Evolutionary conservation across 2,797 vertebrate species (phyloP), one percentile per base, ranked within the genome.

Genomic region (Poecilia velifera): DNA sequence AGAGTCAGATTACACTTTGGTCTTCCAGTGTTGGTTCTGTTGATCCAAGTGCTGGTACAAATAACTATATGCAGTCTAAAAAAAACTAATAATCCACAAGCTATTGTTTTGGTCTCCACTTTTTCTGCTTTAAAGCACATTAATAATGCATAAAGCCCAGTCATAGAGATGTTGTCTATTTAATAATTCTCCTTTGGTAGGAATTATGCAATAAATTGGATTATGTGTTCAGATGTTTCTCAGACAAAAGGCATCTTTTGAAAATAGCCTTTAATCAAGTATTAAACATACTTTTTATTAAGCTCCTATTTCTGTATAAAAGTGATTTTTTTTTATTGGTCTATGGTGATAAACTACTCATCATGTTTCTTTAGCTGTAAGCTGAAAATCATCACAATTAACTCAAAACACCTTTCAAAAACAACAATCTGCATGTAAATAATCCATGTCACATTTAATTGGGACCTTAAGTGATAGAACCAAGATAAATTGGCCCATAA

Each of bases 1-100:
- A 80, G 74, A 66, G 18, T 41, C 39, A 34, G 10, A 76, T 81
- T 73, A 84, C 20, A 85, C 34, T 41, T 64, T 51, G 4, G 10
- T 64, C 36, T 9, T 13, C 2, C 41, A 5, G 3, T 47, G 22
- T 39, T 80, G 8, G 22, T 46, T 22, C 45, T 78, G 45, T 41
- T 80, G 57, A 68, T 3, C 25, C 5, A 14, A 59, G n/a, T n/a
- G 8, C 66, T 49, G 68, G 9, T 51, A 53, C n/a, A 77, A 47
- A 70, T 46, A 13, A 20, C 45, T 22, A 68, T 28, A 28, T 49
- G 80, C 7, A 46, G 22, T 53, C 74, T 28, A 74, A 28, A 41
- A 62, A 70, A 39, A 3, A 0, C 22, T 28, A 31, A 31, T 13
- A 59, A 13, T 13, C 43, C 12, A 7, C 4, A 39, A 39, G 8